Conservation (phyloP, 2,113 vertebrate genomes). For the Calypte anna region DNA sequence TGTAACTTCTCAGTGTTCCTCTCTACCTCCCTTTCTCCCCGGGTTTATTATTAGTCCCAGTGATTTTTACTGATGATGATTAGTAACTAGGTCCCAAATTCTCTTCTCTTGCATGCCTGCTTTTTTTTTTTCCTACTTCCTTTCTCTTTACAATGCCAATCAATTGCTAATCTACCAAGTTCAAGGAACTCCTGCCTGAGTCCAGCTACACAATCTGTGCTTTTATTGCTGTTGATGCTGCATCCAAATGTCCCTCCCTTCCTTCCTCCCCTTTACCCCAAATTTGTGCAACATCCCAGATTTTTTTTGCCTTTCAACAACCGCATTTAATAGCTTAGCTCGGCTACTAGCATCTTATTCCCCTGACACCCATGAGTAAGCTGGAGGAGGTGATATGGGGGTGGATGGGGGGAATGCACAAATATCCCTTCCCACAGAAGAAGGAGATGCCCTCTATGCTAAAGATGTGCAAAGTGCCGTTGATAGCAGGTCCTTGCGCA, state of each 20-base stretch:
- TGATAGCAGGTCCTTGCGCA: not conserved
- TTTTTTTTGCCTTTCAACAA: not conserved
- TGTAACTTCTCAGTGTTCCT: slow-evolving; percentile 32
- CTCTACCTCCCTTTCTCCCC: not conserved
- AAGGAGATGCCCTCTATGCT: not conserved
- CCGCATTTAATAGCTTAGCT: not conserved
- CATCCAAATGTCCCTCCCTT: not conserved
- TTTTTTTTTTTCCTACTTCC: not conserved
- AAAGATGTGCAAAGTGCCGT: not conserved
- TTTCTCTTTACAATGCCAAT: not conserved
- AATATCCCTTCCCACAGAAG: not conserved
- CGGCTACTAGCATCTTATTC: not conserved
- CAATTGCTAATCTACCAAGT: slow-evolving; percentile 46
- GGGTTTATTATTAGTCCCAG: not conserved
- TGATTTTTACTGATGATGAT: not conserved
- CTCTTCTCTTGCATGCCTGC: not conserved
- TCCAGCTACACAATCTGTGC: slow-evolving; percentile 38
- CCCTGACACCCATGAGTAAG: not conserved
- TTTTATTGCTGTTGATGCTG: slow-evolving; percentile 61
- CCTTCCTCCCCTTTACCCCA: not conserved
- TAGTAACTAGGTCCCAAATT: not conserved
- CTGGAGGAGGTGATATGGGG: not conserved
- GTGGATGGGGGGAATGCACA: not conserved
- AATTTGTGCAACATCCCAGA: not conserved
- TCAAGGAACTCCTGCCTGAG: slow-evolving; percentile 48